Base-by-base conservation (phyloP, 2,797 vertebrate species). In the Hoplostethus mediterraneus region DNA sequence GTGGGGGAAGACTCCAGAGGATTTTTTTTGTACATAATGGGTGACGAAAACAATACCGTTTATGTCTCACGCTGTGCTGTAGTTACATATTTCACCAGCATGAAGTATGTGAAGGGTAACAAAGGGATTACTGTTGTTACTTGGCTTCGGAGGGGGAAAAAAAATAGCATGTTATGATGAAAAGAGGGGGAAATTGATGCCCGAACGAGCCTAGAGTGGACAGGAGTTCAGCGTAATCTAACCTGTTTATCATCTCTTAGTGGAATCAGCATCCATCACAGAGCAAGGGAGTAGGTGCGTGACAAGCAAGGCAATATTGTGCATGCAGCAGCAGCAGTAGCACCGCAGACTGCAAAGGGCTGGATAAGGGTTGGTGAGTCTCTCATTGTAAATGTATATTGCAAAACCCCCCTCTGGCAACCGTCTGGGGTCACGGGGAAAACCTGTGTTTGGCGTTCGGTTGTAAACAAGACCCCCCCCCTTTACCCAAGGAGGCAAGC, bases 381-480 rank as follows among this genome's bases (percentile, higher is more conserved):
- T 72, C 71, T 82, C 65, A 69, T 79, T 86, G 73, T 76, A 75
- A 84, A 84, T 84, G 52, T 73, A 56, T 76, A 70, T 81, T 89
- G 75, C 68, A 75, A 45, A 74, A 70, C 62, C 72, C 68, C 68
- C 67, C 79, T 69, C 80, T 82, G 74, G 83, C 62, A 90, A 74
- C 33, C 71, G 67, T 78, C 82, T 66, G 63, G 28, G 79, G 84
- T 67, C 73, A 76, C 38, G 68, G 75, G 73, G 56, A 62, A 85
- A 86, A 83, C 70, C 81, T 77, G 68, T 85, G 80, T 90, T 89
- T 89, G 79, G 59, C 57, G 1, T 83, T 87, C 81, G 73, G 53
- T 69, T 88, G 82, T 81, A 84, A 87, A 89, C 62, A 68, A 87
- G 63, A 73, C 49, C 49, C 65, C 49, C 49, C 65, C 51, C 48